Evolutionary conservation across 35 echinoderm and acorn worm species (phyloP), one percentile per base, ranked within the genome.

Genomic region (Eucidaris tribuloides): DNA sequence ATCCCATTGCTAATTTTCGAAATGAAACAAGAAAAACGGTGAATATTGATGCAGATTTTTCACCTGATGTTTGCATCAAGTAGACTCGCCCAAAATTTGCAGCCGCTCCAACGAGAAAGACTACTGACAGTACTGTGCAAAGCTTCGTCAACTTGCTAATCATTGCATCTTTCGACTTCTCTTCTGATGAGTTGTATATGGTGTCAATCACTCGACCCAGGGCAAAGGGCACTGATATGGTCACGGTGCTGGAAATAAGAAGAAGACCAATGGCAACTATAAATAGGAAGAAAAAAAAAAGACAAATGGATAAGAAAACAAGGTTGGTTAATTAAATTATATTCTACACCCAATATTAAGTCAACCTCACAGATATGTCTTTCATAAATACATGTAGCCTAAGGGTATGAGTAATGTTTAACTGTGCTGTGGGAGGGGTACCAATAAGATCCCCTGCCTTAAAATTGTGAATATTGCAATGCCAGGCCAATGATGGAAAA

Each of bases 11-110:
- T n/a, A n/a, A n/a, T n/a, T n/a, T n/a, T n/a, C n/a, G n/a, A n/a
- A 64, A 31, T 0, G 5, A 81, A 59, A 61, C 33, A 61, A 59
- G 43, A 36, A 34, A 25, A 58, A 61, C 17, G 20, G 14, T 59
- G 20, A 20, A n/a, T 48, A 0, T 18, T 24, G 49, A n/a, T 52
- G 9, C 48, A 27, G 15, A 4, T 55, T 35, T n/a, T 65, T 39
- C 79, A 96, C 93, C 93, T 60, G 93, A 96, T 24, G 89, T 96
- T 30, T 96, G 72, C 93, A 96, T 96, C 43, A 96, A 59, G 48
- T 87, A 96, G 37, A 96, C 80, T 32, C 93, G 84, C 35, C 93
- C 93, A 81, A 96, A 96, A 58, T 96, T 96, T 3, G 93, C 93
- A 24, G 54, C 41, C 6, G 93, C 93, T 15, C 93, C 93, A 29